Percentiles rank a stretch among this genome's conserved stretches.
Conservation (phyloP, 2,888 invertebrate genomes). For the Antheraea assamensis region DNA sequence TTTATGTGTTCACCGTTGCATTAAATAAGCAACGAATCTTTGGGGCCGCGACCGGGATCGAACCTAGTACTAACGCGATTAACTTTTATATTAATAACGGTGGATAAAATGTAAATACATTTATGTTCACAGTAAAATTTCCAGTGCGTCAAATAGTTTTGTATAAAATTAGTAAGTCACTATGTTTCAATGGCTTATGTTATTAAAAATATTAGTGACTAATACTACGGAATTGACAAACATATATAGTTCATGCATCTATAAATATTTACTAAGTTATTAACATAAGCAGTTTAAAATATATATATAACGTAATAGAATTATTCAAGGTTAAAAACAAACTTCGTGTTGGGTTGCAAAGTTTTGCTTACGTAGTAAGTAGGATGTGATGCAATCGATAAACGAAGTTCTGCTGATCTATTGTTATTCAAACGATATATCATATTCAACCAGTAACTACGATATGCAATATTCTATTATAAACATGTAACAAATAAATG, state of each 20-base stretch:
- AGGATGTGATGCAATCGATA: neutral
- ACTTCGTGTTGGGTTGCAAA: neutral
- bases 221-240: neutral
- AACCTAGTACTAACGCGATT: conserved; percentile 75
- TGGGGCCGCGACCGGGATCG: conserved; percentile 61
- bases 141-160: too few species aligned
- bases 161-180: too few species aligned
- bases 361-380: neutral
- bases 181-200: too few species aligned
- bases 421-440: neutral
- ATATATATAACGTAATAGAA: neutral
- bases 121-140: too few species aligned
- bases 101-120: conserved; percentile 42
- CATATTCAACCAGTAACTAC: neutral
- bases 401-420: neutral
- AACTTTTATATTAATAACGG: conserved; percentile 71
- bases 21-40: conserved; percentile 80
- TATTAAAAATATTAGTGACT: neutral
- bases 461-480: conserved; percentile 16
- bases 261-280: neutral
- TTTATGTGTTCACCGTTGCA: conserved; percentile 81
- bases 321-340: neutral
- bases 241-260: neutral
- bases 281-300: neutral
- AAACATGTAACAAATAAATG: neutral